Evolutionary conservation across 2,113 vertebrate genomes (phyloP), one percentile per base, ranked within the genome.

Genomic region (Zosterops hypoxanthus): DNA sequence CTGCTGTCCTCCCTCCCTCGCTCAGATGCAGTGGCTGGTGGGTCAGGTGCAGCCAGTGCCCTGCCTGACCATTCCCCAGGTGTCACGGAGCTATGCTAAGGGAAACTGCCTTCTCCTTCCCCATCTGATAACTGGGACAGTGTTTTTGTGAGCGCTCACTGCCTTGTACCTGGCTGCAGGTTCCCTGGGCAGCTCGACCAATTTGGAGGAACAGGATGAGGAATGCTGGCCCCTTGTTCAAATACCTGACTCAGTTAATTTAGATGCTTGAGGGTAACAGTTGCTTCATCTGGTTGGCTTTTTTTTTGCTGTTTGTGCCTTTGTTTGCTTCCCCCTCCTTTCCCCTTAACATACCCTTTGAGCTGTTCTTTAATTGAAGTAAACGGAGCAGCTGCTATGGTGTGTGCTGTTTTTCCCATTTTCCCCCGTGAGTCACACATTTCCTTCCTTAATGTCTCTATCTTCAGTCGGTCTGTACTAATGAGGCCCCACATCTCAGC

Each of bases 371-470:
- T 97, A 98, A 97, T 97, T 97, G 97, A 97, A 97, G 95, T 83
- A 96, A 97, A 94, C 60, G 15, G 81, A 98, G 95, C 97, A 98
- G 97, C 97, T 97, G 97, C 95, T 97, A 90, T 94, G 91, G 91
- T 95, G 91, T 92, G 94, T 93, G 90, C 95, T 97, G 96, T 96
- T 97, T 96, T 94, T 87, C 96, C 91, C 94, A 90, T 97, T 98
- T 95, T 95, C 97, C 97, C 96, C 75, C 47, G 86, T 97, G 97
- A 98, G 84, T 97, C 97, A 93, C 96, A 96, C 96, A 95, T 97
- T 98, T 97, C 95, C 93, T 96, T 92, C 92, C 97, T 97, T 97
- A 97, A 97, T 97, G 95, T 95, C 97, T 98, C 95, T 95, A 95
- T 96, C 97, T 97, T 97, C 96, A 44, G 39, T 97, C 63, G 55